These are phyloP conservation scores for Zenarchopterus dispar DNA, from an alignment of 2,797 vertebrate genomes.

Conservation along the genomic window DNA sequence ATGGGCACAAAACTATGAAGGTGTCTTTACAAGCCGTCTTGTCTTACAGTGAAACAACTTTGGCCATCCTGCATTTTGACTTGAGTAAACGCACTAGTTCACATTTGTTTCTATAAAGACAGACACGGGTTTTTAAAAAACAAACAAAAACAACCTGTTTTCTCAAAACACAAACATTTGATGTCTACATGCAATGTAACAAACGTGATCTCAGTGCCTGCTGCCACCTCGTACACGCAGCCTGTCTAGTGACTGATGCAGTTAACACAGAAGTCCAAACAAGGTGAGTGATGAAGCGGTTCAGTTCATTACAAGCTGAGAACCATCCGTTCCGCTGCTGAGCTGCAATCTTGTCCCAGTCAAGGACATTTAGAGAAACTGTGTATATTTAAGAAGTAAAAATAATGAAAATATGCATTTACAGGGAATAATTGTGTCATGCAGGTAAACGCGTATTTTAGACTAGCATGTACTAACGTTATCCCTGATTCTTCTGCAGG, in stretches of 20 bases:
- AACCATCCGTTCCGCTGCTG: conserved; percentile 26
- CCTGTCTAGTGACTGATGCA: conserved; percentile 51
- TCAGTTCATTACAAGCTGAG: conserved; percentile 62
- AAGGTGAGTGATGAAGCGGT: conserved; percentile 44
- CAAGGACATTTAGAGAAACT: conserved; percentile 15
- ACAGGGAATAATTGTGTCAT: background rate
- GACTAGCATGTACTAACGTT: background rate
- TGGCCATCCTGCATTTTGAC: background rate
- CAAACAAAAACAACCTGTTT: background rate
- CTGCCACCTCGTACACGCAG: conserved; percentile 21
- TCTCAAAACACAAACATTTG: conserved; percentile 3
- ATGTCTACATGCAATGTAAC: background rate
- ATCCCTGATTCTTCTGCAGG: conserved; percentile 73
- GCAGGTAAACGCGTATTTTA: no score
- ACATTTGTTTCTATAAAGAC: no score
- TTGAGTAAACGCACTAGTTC: background rate
- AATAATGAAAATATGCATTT: conserved; percentile 10
- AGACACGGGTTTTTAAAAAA: no score
- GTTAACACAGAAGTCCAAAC: conserved; percentile 62
- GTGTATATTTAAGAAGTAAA: background rate
- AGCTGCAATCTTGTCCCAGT: conserved; percentile 1
- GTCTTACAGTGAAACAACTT: background rate
- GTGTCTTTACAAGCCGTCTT: background rate
- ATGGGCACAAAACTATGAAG: conserved; percentile 5
- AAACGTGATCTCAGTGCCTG: conserved; percentile 5